Percentiles rank a stretch among this genome's conserved stretches.
Evolutionary conservation across 2,113 vertebrate species (phyloP).

Genomic region (Macaca nemestrina): DNA sequence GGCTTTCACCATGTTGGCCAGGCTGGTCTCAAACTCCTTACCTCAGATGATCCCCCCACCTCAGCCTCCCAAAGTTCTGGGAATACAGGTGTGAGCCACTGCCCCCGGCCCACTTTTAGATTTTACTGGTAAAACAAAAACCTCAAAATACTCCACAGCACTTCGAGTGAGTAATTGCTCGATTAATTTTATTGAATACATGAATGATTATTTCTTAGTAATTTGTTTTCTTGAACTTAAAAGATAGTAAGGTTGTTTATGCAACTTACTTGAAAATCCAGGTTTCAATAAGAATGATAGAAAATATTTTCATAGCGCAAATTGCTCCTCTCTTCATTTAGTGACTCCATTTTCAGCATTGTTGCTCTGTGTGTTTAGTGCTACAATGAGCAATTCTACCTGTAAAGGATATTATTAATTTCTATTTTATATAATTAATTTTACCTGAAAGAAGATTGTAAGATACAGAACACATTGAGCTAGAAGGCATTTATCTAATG

Average conservation of each 20-base stretch:
- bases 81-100: no score
- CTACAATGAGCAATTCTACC: background rate
- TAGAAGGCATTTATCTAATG: background rate
- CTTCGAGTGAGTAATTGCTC: background rate
- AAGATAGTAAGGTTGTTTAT: background rate
- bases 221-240: background rate
- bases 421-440: background rate
- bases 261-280: background rate
- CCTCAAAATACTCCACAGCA: background rate
- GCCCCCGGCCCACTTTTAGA: no score
- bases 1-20: no score
- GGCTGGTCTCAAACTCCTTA: no score
- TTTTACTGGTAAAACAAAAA: background rate
- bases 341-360: background rate
- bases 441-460: background rate
- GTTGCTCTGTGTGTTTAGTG: fast-evolving
- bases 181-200: background rate
- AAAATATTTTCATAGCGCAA: background rate
- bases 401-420: background rate
- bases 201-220: background rate
- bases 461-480: background rate
- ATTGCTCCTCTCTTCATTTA: background rate
- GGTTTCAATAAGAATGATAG: background rate
- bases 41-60: no score
- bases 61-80: no score